A percentile compares a stretch with the other conserved stretches of the same genome.
phyloP scores from a whole-genome alignment of 2,797 vertebrate genomes.

The Gymnoscopelus microlampas region DNA sequence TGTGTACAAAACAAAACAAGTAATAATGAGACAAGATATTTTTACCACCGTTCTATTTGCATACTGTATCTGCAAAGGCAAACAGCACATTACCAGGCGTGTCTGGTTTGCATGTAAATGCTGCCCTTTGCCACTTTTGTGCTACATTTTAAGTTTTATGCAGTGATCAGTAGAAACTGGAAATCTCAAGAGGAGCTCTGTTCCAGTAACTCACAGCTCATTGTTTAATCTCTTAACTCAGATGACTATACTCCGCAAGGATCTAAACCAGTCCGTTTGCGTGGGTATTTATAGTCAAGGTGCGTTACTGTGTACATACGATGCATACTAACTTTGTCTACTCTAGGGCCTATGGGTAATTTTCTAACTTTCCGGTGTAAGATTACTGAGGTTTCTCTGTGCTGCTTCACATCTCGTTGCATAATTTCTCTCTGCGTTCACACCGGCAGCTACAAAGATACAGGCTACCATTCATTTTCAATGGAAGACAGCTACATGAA shows the following conservation, averaged over 20 bases:
- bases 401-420: no score
- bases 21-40: constrained; percentile 63
- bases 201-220: constrained; percentile 11
- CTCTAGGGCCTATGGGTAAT: no score
- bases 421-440: no score
- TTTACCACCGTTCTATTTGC: constrained; percentile 48
- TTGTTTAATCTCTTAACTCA: constrained; percentile 25
- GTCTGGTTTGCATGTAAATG: constrained; percentile 65
- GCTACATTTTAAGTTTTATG: constrained; percentile 26
- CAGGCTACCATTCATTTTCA: no score
- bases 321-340: not conserved
- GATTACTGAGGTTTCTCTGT: no score
- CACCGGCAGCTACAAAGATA: no score
- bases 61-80: constrained; percentile 58
- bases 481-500: no score
- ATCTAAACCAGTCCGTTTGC: constrained; percentile 11
- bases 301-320: not conserved
- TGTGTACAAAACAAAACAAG: constrained; percentile 69
- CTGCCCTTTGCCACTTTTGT: constrained; percentile 52
- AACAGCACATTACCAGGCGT: constrained; percentile 55
- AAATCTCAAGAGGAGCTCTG: constrained; percentile 26
- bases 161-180: constrained; percentile 22
- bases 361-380: no score
- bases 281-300: not conserved
- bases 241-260: constrained; percentile 1